Conservation (phyloP, 2,113 vertebrate species). For the Gasterosteus aculeatus region DNA sequence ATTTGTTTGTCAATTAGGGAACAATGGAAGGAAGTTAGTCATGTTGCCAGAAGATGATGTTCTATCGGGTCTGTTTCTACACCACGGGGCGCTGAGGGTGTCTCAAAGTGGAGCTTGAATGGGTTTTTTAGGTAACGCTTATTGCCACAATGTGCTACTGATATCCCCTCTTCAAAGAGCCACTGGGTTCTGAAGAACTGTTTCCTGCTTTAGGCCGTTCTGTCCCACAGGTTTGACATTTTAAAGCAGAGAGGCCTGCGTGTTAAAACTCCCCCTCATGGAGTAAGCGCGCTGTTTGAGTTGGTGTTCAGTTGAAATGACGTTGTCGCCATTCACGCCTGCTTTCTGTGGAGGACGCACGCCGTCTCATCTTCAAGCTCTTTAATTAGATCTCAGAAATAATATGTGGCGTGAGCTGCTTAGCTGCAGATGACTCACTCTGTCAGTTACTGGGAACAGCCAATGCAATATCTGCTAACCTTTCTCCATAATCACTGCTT, state of each 20-base stretch:
- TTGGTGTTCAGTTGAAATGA: conserved; percentile 11
- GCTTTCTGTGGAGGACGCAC: neutral
- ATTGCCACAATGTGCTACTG: conserved; percentile 41
- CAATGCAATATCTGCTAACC: conserved; percentile 61
- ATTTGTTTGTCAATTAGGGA: neutral
- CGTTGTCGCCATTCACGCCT: neutral
- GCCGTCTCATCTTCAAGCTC: conserved; percentile 11
- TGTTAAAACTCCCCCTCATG: neutral
- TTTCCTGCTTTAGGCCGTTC: conserved; percentile 17
- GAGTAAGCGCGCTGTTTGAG: neutral
- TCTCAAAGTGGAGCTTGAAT: conserved; percentile 18
- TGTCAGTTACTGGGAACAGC: conserved; percentile 21
- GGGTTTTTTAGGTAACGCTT: conserved; percentile 32
- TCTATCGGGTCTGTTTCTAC: neutral
- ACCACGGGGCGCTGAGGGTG: neutral
- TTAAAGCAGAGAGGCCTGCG: neutral
- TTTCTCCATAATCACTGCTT: conserved; percentile 73
- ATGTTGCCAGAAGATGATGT: conserved; percentile 8
- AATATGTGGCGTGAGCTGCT: conserved; percentile 15
- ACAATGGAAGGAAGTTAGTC: conserved; percentile 3
- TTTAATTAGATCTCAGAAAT: conserved; percentile 49
- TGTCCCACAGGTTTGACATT: conserved; percentile 17
- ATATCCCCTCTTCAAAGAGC: conserved; percentile 55
- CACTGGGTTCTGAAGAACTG: conserved; percentile 18
- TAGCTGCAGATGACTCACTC: conserved; percentile 46